Base-by-base conservation (phyloP, 2,113 vertebrate genomes). In the Cricetomys ansorgei region DNA sequence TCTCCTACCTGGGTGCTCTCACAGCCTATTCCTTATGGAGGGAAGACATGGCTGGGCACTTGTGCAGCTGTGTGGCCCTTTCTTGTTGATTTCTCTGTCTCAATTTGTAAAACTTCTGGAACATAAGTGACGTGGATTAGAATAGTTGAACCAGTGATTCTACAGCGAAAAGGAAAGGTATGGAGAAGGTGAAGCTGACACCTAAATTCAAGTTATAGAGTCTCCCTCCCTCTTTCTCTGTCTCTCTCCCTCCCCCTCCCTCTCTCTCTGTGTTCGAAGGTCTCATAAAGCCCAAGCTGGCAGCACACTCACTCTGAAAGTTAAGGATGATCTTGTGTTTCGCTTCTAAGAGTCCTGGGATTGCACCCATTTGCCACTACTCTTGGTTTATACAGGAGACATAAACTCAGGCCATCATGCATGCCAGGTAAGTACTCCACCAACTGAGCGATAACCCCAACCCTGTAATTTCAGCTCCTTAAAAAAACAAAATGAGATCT, bases 81-180 rank as follows among this genome's bases (percentile, higher is more conserved):
- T 10, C 17, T n/a, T 50, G 34, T 13, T 19, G 27, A 19, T 10
- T 65, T 88, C 69, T 88, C 81, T 77, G 13, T 4, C 25, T 73
- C 21, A 45, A 31, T 17, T 57, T 53, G 69, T 29, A 59, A 10
- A 37, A 11, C 50, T 94, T 53, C 31, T 37, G 64, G 31, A 25
- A 15, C 50, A 50, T 37, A 23, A 45, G 31, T 86, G 31, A n/a
- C 37, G 1, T 25, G 31, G n/a, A 50, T 6, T 3, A 37, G 57
- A 17, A 3, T 0, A 37, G 86, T 45, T 27, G 16, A n/a, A 1
- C 45, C 11, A 11, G 25, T 11, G 55, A 62, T 53, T 40, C 45
- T 19, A 0, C 34, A 31, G 75, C 16, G 16, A 27, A 1, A 0
- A 0, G 7, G 12, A 27, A 57, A 86, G 40, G 50, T 31, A 45